Base-by-base conservation (phyloP, 2,888 invertebrate genomes). In the Pegoplata infirma region DNA sequence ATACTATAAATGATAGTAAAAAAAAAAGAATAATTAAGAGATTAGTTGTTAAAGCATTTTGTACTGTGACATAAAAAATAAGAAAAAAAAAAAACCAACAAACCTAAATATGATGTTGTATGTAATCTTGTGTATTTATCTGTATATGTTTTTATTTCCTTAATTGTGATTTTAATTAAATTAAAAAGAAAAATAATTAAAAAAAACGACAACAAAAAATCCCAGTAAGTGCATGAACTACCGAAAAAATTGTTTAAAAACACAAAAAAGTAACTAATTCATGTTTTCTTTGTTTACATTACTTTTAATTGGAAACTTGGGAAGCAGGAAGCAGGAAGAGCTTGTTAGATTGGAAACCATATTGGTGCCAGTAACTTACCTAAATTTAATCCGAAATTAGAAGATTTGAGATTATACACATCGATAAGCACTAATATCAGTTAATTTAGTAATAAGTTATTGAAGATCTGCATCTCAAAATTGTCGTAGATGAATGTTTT, bases 41-140 rank as follows among this genome's bases (percentile, higher is more conserved):
- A 82, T 80, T 81, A 82, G 81, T 82, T 80, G 76, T 82, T 80
- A 82, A 82, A 78, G 68, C 76, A 81, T 82, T 82, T 82, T 82
- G 79, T 82, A 82, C 82, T 82, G 82, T 82, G 82, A 82, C 82
- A 81, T 81, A 82, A 81, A 73, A 80, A 80, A 79, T 67, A 71
- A 75, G 66, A 72, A 74, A 73, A 76, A 58, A 47, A 32, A 46
- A 36, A 67, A 55, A 76, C 21, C 49, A 76, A 64, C 75, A 64
- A 72, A 75, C 67, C 71, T 71, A 71, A 79, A 72, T 75, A 79
- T 64, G 75, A 75, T 79, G 73, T 77, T 77, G 79, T 78, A 78
- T 78, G 77, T 78, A 78, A 78, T 79, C 75, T 75, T 67, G 71
- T 79, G 75, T 79, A 79, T 79, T 79, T 72, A 75, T 67, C 55